Base-by-base conservation (phyloP, 2,888 invertebrate genomes). In the Gisinianus flammeolus region DNA sequence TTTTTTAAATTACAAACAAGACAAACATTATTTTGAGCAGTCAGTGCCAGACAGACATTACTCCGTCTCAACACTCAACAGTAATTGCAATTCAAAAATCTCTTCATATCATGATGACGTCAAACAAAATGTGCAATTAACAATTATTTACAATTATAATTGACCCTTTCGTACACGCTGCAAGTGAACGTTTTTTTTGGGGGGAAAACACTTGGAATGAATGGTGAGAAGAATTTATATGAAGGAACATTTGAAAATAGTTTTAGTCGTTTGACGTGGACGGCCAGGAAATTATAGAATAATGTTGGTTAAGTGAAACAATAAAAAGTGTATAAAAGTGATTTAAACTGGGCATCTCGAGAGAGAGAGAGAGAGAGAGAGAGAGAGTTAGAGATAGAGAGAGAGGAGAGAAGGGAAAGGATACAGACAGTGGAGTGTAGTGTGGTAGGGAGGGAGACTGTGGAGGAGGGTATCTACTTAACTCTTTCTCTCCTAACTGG, bases 401-500 rank as follows among this genome's bases (percentile, higher is more conserved):
- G 26, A 16, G 62, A 28, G 26, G 62, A 26, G 62, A 62, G 5
- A 28, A 26, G 26, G 26, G 12, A 26, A 28, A 62, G 28, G 8
- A 62, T 16, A 44, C 44, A 44, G 8, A 12, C 28, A 12, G 3
- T 62, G 22, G 56, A 56, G 56, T 22, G 8, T 8, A 58, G 62
- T 66, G 52, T 66, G 67, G 52, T 52, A 74, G 44, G 19, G 6
- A 16, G 19, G 16, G 19, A 44, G 19, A 44, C n/a, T n/a, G n/a
- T 44, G 44, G 16, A 44, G 44, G 44, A 44, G 44, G 44, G 19
- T 44, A 44, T 64, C 28, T 28, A 26, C 64, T 64, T 19, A 64
- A 64, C 64, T 64, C 64, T 64, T 64, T 64, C 64, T 28, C 64
- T 44, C 19, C 44, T 44, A 44, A 44, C 44, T 19, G 6, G 28